phyloP scores from a whole-genome alignment of 2,113 vertebrate genomes.

The Holacanthus passer region DNA sequence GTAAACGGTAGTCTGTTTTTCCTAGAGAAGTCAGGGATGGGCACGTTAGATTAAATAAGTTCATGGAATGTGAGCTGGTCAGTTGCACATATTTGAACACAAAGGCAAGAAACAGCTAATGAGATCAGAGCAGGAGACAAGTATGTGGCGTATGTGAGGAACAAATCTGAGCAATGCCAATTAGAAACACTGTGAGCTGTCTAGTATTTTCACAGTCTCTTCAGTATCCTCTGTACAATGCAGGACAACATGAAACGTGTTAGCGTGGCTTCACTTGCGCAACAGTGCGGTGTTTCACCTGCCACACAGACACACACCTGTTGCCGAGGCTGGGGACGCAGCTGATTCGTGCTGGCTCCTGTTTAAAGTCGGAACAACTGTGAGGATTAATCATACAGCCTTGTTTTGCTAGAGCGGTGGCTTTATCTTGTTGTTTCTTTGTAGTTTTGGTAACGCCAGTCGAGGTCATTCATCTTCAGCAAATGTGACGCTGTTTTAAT shows the following conservation, averaged over 20 bases:
- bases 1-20: background rate
- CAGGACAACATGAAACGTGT: constrained; percentile 10
- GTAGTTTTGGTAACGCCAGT: constrained; percentile 15
- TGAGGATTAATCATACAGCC: constrained; percentile 22
- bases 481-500: constrained; percentile 24
- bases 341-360: constrained; percentile 1
- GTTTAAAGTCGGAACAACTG: constrained; percentile 21
- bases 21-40: constrained; percentile 2
- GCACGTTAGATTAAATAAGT: background rate
- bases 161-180: constrained; percentile 56
- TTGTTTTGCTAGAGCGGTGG: background rate
- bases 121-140: constrained; percentile 51
- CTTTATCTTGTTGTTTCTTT: constrained; percentile 31
- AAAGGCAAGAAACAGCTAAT: constrained; percentile 44
- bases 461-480: constrained; percentile 35
- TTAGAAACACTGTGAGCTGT: constrained; percentile 57
- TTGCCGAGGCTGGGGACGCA: constrained; percentile 29
- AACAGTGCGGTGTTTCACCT: background rate
- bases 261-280: background rate
- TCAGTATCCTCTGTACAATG: background rate
- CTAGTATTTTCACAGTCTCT: constrained; percentile 20
- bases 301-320: constrained; percentile 41
- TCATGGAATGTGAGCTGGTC: background rate
- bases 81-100: constrained; percentile 24
- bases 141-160: constrained; percentile 23